Base-by-base conservation (phyloP, 2,888 invertebrate genomes). In the Alentia gelatinosa region DNA sequence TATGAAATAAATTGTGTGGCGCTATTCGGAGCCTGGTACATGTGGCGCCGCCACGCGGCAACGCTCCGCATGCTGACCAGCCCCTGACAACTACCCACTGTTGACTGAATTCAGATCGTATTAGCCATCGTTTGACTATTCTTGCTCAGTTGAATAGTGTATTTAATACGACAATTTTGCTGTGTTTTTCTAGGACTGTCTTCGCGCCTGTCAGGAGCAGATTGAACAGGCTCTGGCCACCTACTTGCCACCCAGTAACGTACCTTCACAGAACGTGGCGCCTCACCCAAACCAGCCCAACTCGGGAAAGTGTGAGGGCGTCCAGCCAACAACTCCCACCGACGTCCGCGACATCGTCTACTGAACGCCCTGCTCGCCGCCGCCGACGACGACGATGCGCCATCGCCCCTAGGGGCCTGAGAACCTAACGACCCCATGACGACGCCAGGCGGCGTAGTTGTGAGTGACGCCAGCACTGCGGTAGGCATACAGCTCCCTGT, bases 341-440 rank as follows among this genome's bases (percentile, higher is more conserved):
- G 98, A 98, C 96, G 97, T 98, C 94, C 97, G 98, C 94, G 98
- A 98, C 96, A 97, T 98, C 93, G 97, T 98, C 96, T 98, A 98
- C 96, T 98, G 96, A 97, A 39, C 12, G 39, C 79, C 79, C 35
- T 19, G 15, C 26, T 15, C 3, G 15, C 1, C 79, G n/a, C 37
- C 35, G 39, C 79, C 39, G 39, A 35, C 79, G 26, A 26, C 9
- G 9, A 35, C 39, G 37, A 12, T 23, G 79, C 39, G 79, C 30
- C 79, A 39, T 35, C 39, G 37, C 79, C 19, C 39, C 63, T n/a
- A 5, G n/a, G 5, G 79, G n/a, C 12, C 39, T 79, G 15, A 33
- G 37, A 1, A 12, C 75, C 79, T 74, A 74, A 33, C 74, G 26
- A 12, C 30, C 30, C 30, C 26, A 12, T 56, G 68, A 68, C 68